Conservation (phyloP, 1,140 invertebrate genomes). For the Harpegnathos saltator region DNA sequence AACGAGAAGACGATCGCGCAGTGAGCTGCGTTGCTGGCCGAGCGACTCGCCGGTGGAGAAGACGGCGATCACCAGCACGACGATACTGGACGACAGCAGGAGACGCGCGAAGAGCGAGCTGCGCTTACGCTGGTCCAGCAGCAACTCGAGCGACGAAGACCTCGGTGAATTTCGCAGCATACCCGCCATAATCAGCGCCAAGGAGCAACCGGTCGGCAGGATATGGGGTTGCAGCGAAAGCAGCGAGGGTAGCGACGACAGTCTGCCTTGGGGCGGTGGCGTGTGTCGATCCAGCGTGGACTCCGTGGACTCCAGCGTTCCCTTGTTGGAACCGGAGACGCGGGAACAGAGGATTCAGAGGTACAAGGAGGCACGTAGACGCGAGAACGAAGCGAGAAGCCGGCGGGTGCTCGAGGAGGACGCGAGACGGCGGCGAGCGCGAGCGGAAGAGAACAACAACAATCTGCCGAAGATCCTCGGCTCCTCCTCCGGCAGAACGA, state of each 20-base stretch:
- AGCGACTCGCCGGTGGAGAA: conserved; percentile 75
- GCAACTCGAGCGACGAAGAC: conserved; percentile 85
- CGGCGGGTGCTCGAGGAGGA: conserved; percentile 82
- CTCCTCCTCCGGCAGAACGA: conserved; percentile 55
- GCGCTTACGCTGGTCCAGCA: conserved; percentile 82
- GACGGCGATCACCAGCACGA: conserved; percentile 46
- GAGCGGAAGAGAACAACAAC: conserved; percentile 79
- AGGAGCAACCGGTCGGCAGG: conserved; percentile 68
- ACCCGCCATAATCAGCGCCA: conserved; percentile 69
- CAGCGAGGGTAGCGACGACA: conserved; percentile 85
- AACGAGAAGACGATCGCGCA: conserved; percentile 80
- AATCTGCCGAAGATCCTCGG: conserved; percentile 65
- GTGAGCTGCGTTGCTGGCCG: conserved; percentile 82
- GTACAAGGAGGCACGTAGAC: conserved; percentile 82
- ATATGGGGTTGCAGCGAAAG: conserved; percentile 84
- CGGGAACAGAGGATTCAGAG: conserved; percentile 83
- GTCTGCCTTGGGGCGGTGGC: conserved; percentile 81
- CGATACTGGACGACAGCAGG: conserved; percentile 73
- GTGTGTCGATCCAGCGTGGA: conserved; percentile 77
- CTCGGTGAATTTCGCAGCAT: conserved; percentile 77
- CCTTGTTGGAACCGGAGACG: conserved; percentile 77
- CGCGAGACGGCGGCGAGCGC: conserved; percentile 76
- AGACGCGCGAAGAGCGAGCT: conserved; percentile 81
- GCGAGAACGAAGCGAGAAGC: conserved; percentile 82
- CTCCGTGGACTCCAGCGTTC: conserved; percentile 74